phyloP scores from a whole-genome alignment of 2,797 vertebrate genomes.

The Onychomys torridus region DNA sequence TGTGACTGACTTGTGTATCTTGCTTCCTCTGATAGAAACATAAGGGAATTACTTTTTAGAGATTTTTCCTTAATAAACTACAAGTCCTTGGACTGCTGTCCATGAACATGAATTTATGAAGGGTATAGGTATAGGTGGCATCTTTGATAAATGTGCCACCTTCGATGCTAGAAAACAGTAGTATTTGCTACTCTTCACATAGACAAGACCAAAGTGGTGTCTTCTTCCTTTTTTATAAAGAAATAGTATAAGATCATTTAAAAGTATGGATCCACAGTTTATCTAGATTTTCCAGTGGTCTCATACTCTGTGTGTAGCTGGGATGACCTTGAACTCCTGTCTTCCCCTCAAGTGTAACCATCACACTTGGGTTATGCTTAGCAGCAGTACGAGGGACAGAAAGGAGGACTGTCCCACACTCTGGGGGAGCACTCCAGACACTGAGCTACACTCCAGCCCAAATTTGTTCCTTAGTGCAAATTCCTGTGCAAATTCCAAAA shows the following conservation, averaged over 20 bases:
- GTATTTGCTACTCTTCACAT: not conserved
- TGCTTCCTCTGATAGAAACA: constrained; percentile 6
- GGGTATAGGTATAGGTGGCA: not conserved
- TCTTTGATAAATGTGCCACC: not conserved
- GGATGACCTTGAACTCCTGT: not conserved
- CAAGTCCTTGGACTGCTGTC: not conserved
- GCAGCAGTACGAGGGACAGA: not conserved
- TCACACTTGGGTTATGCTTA: not conserved
- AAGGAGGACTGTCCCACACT: not conserved
- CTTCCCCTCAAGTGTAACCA: not conserved
- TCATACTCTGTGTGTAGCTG: not conserved
- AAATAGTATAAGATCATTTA: constrained; percentile 8
- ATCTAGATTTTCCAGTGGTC: not conserved
- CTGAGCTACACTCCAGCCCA: not conserved
- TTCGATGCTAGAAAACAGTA: not conserved
- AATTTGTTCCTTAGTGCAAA: constrained; percentile 24
- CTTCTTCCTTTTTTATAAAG: not conserved
- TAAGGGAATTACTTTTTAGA: not conserved
- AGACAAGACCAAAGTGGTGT: not conserved
- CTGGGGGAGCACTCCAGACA: not conserved
- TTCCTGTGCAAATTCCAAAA: not conserved
- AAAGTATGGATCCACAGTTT: not conserved
- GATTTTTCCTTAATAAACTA: not conserved
- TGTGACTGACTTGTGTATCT: not conserved
- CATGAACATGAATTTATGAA: not conserved